Conservation (phyloP, 2,113 vertebrate genomes). For the Leucosticte australis region DNA sequence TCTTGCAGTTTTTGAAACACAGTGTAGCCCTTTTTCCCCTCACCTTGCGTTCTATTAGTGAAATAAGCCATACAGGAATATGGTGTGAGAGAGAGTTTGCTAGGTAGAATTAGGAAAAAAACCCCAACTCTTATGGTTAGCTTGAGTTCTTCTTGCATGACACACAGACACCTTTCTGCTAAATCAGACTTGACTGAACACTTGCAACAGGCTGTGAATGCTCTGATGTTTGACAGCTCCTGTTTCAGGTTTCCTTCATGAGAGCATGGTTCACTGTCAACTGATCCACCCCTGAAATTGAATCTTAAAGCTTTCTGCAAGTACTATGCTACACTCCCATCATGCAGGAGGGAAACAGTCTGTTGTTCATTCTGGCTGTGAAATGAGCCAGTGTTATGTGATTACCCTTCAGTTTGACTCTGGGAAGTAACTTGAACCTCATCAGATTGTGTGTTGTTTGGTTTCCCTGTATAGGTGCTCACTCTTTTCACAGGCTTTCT, state of each 20-base stretch:
- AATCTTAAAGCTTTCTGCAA: conserved; percentile 62
- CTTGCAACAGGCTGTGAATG: conserved; percentile 32
- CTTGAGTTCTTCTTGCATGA: not conserved
- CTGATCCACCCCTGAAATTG: conserved; percentile 43
- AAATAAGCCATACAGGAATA: not conserved
- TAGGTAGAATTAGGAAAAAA: not conserved
- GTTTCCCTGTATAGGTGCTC: not conserved
- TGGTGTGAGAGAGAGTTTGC: not conserved
- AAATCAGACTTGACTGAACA: conserved; percentile 34
- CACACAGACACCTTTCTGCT: not conserved
- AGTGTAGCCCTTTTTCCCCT: not conserved
- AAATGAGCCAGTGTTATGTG: conserved; percentile 54
- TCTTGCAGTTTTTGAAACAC: not conserved
- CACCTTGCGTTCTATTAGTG: not conserved
- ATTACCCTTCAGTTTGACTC: conserved; percentile 55
- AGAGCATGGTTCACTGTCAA: conserved; percentile 24
- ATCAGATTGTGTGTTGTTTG: conserved; percentile 24
- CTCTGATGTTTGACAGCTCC: conserved; percentile 45
- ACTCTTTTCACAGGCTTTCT: conserved; percentile 41
- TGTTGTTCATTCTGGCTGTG: conserved; percentile 58
- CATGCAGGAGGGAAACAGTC: not conserved
- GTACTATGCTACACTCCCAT: conserved; percentile 25
- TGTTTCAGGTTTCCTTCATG: conserved; percentile 20
- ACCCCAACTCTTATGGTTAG: not conserved
- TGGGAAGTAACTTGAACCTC: conserved; percentile 55